phyloP scores from a whole-genome alignment of 2,888 invertebrate species.

The Rhagium mordax region DNA sequence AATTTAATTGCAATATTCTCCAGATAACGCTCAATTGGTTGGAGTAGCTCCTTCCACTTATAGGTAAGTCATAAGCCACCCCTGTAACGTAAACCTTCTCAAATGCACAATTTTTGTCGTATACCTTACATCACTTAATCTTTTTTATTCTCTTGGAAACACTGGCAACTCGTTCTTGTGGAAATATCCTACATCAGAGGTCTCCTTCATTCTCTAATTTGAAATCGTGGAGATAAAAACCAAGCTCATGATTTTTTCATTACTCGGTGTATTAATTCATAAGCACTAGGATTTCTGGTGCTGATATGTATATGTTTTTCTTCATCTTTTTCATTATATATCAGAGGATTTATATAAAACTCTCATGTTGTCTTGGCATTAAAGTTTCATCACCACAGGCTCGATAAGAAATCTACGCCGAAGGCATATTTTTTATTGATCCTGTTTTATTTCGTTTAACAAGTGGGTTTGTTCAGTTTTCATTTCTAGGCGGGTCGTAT shows the following conservation, averaged over 20 bases:
- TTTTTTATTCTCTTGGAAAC: conserved; percentile 5
- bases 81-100: no score
- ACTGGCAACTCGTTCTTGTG: not conserved
- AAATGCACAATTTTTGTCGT: not conserved
- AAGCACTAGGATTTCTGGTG: not conserved
- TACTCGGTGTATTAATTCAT: conserved; percentile 1
- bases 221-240: not conserved
- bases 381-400: not conserved
- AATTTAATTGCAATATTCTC: no score
- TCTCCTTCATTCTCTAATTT: conserved; percentile 2
- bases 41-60: no score
- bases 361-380: not conserved
- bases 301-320: not conserved
- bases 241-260: conserved; percentile 20
- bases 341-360: not conserved
- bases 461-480: no score
- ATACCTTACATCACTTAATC: not conserved
- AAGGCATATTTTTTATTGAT: no score
- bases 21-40: no score
- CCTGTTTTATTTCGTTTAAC: no score
- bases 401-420: no score
- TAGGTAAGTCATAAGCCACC: no score
- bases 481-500: no score
- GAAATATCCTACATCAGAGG: not conserved
- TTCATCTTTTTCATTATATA: not conserved